A percentile compares a stretch with the other conserved stretches of the same genome.
Evolutionary conservation across 2,113 vertebrate genomes (phyloP).

Genomic region (Himantopus leucocephalus): DNA sequence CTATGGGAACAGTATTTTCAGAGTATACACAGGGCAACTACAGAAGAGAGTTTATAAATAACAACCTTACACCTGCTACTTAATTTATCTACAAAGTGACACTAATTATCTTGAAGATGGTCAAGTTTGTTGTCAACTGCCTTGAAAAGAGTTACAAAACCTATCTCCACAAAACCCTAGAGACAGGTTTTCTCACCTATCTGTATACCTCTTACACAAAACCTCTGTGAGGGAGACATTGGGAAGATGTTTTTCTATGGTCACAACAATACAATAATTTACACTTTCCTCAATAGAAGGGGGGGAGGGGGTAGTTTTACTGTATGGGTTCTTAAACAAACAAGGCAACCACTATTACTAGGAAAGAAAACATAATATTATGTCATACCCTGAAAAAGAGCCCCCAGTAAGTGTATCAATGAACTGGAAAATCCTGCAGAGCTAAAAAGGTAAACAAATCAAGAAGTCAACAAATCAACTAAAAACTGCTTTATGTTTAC

Average conservation of each 20-base stretch:
- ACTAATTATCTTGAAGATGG: neutral
- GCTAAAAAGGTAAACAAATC: constrained; percentile 50
- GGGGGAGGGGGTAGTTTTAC: neutral
- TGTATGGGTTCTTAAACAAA: neutral
- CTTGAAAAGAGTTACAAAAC: neutral
- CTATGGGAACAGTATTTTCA: neutral
- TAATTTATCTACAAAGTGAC: neutral
- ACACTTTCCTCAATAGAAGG: neutral
- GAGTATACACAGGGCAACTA: neutral
- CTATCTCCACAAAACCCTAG: neutral
- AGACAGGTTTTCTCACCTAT: neutral
- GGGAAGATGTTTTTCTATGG: neutral
- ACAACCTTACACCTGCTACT: neutral
- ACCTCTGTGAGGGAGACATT: neutral
- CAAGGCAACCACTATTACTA: neutral
- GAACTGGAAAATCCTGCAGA: constrained; percentile 31
- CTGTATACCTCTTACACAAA: neutral
- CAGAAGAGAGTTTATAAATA: neutral
- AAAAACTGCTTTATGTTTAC: neutral
- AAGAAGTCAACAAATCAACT: constrained; percentile 13
- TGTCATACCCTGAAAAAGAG: neutral
- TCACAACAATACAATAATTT: neutral
- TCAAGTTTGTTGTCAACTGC: neutral
- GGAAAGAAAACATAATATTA: constrained; percentile 2
- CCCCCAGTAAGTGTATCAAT: neutral